These are phyloP conservation scores for Sebastes nivosus DNA, from an alignment of 2,797 vertebrate species.

Conservation along the genomic window DNA sequence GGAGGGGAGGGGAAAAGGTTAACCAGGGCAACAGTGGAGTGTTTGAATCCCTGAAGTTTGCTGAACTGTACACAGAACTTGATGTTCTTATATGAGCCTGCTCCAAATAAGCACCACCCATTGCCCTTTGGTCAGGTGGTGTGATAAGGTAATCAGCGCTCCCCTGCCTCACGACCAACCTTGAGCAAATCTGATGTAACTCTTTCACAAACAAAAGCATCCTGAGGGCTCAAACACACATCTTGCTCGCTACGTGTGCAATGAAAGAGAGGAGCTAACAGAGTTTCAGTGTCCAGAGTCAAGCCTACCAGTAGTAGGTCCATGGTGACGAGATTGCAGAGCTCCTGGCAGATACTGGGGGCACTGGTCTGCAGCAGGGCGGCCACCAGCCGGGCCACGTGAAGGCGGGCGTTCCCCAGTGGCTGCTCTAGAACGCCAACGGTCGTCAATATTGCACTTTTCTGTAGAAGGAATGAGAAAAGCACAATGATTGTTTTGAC, in stretches of 20 bases:
- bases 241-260: background rate
- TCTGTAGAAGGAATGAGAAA: slow-evolving; percentile 71
- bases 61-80: background rate
- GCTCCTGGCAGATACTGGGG: slow-evolving; percentile 91
- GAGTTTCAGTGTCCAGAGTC: background rate
- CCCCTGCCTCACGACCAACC: slow-evolving; percentile 2
- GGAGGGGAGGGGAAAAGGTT: background rate
- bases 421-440: slow-evolving; percentile 95
- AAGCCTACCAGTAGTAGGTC: slow-evolving; percentile 91
- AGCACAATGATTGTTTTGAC: background rate
- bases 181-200: slow-evolving; percentile 14
- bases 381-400: slow-evolving; percentile 91
- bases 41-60: background rate
- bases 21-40: background rate
- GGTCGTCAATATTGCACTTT: slow-evolving; percentile 95
- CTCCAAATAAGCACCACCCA: background rate
- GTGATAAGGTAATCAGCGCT: slow-evolving; percentile 24
- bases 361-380: slow-evolving; percentile 92
- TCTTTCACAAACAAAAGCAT: background rate
- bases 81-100: background rate
- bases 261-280: background rate
- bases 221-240: background rate
- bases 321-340: slow-evolving; percentile 92
- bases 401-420: slow-evolving; percentile 94
- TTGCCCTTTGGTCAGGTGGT: slow-evolving; percentile 29